phyloP scores from a whole-genome alignment of 2,113 vertebrate genomes.

The Pseudorhombus dupliciocellatus region DNA sequence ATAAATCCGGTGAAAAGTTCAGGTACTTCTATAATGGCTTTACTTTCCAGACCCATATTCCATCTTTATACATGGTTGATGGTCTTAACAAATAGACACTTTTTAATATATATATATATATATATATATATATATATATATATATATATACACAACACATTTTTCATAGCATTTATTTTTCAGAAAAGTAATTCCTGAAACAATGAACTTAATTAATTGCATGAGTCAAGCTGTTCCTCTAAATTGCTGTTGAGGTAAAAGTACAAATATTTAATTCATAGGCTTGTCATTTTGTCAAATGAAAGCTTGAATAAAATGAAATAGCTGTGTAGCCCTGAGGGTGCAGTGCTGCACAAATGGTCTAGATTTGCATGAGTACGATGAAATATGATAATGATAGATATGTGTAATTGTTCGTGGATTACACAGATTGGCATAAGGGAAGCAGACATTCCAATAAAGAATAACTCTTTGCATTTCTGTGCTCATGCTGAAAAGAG shows the following conservation, averaged over 20 bases:
- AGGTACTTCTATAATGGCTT: too few species aligned
- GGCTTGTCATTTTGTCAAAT: constrained; percentile 32
- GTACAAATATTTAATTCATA: constrained; percentile 33
- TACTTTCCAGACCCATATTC: too few species aligned
- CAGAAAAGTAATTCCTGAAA: background rate
- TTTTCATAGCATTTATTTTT: too few species aligned
- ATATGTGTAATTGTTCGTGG: constrained; percentile 28
- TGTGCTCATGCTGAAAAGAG: background rate
- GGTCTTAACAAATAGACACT: too few species aligned
- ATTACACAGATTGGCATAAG: constrained; percentile 25
- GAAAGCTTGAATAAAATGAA: constrained; percentile 28
- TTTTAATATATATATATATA: too few species aligned
- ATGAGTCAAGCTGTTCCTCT: constrained; percentile 6
- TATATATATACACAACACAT: too few species aligned
- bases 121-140: too few species aligned
- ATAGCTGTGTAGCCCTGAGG: constrained; percentile 24
- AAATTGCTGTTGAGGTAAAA: constrained; percentile 6
- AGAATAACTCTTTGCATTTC: constrained; percentile 11
- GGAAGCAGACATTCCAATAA: background rate
- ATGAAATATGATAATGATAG: constrained; percentile 36
- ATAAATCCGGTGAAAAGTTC: too few species aligned
- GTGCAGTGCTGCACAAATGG: constrained; percentile 15
- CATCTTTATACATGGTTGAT: too few species aligned
- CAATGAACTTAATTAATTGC: too few species aligned
- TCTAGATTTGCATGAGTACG: constrained; percentile 22